Evolutionary conservation across 1,140 invertebrate genomes (phyloP), one percentile per base, ranked within the genome.

Genomic region (Drosophila quadrilineata): DNA sequence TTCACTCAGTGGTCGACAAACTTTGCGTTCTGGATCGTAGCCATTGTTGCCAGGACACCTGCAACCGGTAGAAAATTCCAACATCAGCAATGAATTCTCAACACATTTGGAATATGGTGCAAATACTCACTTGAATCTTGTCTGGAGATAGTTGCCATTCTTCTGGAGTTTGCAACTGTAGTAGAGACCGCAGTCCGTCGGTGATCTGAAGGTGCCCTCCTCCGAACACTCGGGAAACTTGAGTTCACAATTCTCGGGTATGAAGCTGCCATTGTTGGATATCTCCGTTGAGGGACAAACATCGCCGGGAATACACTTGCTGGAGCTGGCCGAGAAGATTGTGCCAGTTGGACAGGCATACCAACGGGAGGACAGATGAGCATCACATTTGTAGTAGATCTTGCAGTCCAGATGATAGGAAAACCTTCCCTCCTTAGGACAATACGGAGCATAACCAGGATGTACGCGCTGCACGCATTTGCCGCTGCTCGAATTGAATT

Each of bases 131-230:
- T 76, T 89, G 45, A 76, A 88, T 21, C 90, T 79, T 3, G 79
- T 87, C 17, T 90, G 90, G 59, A 88, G 52, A 45, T 89, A 90
- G 24, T 74, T 69, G 8, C 84, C 76, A 50, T 41, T 79, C 0
- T 33, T 10, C 54, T 79, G 80, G 45, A 71, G 58, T 26, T 76
- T 80, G 54, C 90, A 90, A n/a, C 73, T 87, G 48, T 90, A 90
- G 63, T 90, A 90, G 3, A 89, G 21, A 9, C 79, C 76, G 43
- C 89, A 90, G 67, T 90, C 88, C 6, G 65, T 82, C n/a, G 87
- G 71, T 10, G 87, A 88, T 16, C 86, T 67, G 38, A 90, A 90
- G 17, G 71, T 85, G 16, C 88, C 88, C 17, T 77, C 67, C 31
- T 71, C 56, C 8, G 71, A 46, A 63, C 90, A 90, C 29, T 86